phyloP scores from a whole-genome alignment of 2,113 vertebrate species.

The Perccottus glenii region DNA sequence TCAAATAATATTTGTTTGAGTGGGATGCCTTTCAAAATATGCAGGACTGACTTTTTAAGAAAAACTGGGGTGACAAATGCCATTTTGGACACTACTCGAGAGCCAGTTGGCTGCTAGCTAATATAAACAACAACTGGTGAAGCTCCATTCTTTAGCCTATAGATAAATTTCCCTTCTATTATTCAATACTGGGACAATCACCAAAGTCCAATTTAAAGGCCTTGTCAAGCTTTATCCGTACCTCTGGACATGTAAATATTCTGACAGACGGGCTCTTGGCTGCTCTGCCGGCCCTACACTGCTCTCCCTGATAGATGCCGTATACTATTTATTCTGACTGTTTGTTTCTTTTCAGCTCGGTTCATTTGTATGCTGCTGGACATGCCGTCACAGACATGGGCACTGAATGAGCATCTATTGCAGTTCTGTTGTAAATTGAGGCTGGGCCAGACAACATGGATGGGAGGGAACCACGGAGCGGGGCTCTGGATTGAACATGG shows the following conservation, averaged over 20 bases:
- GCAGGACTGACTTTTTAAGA: no score
- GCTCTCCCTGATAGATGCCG: conserved; percentile 58
- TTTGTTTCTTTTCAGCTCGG: conserved; percentile 76
- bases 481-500: conserved; percentile 50
- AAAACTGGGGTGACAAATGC: no score
- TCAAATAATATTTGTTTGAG: no score
- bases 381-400: conserved; percentile 58
- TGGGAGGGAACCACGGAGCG: conserved; percentile 53
- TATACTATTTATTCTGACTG: conserved; percentile 70
- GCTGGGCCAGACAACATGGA: conserved; percentile 68
- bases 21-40: no score
- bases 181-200: not conserved
- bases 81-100: no score
- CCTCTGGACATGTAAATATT: conserved; percentile 17
- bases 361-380: conserved; percentile 78
- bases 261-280: conserved; percentile 37
- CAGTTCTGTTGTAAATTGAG: conserved; percentile 66
- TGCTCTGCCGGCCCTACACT: conserved; percentile 6
- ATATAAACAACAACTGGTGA: no score
- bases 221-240: conserved; percentile 7
- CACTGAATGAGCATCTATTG: conserved; percentile 72
- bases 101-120: no score
- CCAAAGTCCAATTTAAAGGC: not conserved
- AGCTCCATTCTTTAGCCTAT: no score
- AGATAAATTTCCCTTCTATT: not conserved